Percentiles rank a stretch among this genome's conserved stretches.
Conservation (phyloP, 2,797 vertebrate species). For the Gymnoscopelus braueri region DNA sequence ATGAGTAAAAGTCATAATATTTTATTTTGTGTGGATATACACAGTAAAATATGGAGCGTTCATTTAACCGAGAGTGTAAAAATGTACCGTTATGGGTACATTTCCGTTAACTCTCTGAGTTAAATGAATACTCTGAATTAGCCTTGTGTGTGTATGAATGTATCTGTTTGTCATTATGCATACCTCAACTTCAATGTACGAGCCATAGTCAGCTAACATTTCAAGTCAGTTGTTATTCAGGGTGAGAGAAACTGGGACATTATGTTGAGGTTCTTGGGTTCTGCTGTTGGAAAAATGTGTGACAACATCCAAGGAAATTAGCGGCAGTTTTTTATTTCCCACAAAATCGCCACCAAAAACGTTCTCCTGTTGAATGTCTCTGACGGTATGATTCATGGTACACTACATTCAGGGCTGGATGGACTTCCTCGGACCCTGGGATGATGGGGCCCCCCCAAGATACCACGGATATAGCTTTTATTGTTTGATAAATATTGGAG, state of each 20-base stretch:
- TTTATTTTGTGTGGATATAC: background rate
- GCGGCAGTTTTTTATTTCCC: conserved; percentile 4
- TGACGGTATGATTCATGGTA: too few species aligned
- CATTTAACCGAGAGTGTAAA: conserved; percentile 8
- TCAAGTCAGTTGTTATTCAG: conserved; percentile 12
- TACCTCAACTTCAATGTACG: background rate
- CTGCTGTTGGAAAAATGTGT: conserved; percentile 32
- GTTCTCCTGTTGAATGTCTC: too few species aligned
- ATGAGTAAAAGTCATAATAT: background rate
- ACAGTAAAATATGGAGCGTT: background rate
- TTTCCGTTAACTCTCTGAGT: background rate
- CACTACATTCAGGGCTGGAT: too few species aligned
- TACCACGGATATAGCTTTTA: too few species aligned
- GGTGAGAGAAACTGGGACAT: conserved; percentile 34
- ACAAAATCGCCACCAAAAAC: too few species aligned
- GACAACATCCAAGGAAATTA: conserved; percentile 29
- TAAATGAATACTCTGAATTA: too few species aligned
- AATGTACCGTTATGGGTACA: conserved; percentile 33
- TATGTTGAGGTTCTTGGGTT: conserved; percentile 36
- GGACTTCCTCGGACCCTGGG: too few species aligned
- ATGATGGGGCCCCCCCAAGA: too few species aligned
- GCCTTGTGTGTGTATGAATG: background rate
- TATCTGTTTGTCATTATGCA: conserved; percentile 9
- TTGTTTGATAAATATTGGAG: too few species aligned
- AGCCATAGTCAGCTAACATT: conserved; percentile 27